These are phyloP conservation scores for Kryptolebias ocellatus DNA, from an alignment of 2,797 vertebrate genomes.

Conservation along the genomic window DNA sequence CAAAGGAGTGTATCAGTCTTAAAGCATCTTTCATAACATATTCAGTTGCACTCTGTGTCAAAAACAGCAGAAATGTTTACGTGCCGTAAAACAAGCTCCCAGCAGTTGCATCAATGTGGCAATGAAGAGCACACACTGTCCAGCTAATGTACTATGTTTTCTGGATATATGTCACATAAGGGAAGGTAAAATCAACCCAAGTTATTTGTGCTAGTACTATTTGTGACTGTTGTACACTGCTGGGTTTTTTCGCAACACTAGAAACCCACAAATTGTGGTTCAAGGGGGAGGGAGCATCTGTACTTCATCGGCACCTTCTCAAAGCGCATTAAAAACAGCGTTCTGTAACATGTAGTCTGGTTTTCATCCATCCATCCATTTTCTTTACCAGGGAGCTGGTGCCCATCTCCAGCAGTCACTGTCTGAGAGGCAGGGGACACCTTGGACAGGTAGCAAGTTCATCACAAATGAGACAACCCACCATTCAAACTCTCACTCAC, in stretches of 20 bases:
- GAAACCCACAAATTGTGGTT: conserved; percentile 65
- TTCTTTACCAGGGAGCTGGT: too few species aligned
- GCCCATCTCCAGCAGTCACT: too few species aligned
- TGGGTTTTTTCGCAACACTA: conserved; percentile 53
- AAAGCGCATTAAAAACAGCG: conserved; percentile 1
- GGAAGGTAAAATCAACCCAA: conserved; percentile 38
- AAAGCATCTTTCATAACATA: background rate
- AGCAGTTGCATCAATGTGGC: conserved; percentile 50
- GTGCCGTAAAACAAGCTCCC: conserved; percentile 42
- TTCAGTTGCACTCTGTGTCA: background rate
- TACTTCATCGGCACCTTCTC: conserved; percentile 40
- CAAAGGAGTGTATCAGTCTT: background rate
- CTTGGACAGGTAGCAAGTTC: too few species aligned
- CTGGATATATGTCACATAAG: conserved; percentile 33
- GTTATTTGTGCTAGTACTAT: conserved; percentile 27
- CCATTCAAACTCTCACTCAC: too few species aligned
- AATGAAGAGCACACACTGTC: conserved; percentile 33
- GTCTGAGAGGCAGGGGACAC: too few species aligned
- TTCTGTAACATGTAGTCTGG: conserved; percentile 13
- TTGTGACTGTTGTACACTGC: conserved; percentile 20
- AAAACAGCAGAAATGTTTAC: conserved; percentile 35
- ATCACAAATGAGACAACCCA: too few species aligned
- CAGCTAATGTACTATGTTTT: conserved; percentile 32
- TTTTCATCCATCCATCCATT: conserved; percentile 11
- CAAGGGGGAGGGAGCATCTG: conserved; percentile 17